These are phyloP conservation scores for Drosophila bunnanda DNA, from an alignment of 2,888 invertebrate genomes.

Conservation along the genomic window DNA sequence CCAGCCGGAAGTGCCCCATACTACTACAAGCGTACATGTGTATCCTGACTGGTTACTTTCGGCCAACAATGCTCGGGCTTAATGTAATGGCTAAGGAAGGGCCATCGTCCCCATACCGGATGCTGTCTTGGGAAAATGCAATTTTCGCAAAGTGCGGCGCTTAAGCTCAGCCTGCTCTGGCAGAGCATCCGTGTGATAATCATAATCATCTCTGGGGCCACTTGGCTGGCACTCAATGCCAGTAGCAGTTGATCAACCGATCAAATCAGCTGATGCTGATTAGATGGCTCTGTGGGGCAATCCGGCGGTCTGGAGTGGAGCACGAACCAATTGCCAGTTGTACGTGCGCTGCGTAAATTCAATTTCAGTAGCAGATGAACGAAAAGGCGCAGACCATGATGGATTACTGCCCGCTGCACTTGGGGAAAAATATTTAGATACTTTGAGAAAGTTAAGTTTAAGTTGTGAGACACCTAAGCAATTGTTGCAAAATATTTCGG, in stretches of 20 bases:
- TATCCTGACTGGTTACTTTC: constrained; percentile 56
- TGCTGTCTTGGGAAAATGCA: constrained; percentile 63
- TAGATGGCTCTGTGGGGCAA: constrained; percentile 49
- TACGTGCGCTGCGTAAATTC: constrained; percentile 84
- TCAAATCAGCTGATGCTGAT: constrained; percentile 52
- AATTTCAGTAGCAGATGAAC: constrained; percentile 76
- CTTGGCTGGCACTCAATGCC: constrained; percentile 51
- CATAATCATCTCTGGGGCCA: constrained; percentile 51
- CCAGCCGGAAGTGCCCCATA: constrained; percentile 58
- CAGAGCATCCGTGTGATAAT: constrained; percentile 37
- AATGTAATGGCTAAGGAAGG: constrained; percentile 37
- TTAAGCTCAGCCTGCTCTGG: constrained; percentile 40
- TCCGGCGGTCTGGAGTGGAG: constrained; percentile 37
- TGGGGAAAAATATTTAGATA: not conserved
- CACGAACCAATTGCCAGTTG: constrained; percentile 83
- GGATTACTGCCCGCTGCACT: constrained; percentile 39
- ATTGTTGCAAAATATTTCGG: not conserved
- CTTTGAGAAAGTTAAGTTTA: not conserved
- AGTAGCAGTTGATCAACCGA: constrained; percentile 58
- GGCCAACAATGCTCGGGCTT: constrained; percentile 53
- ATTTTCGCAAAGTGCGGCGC: constrained; percentile 62
- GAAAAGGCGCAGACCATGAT: constrained; percentile 56
- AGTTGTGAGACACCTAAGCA: too few relatives aligned
- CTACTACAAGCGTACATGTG: not conserved
- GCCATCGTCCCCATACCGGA: constrained; percentile 49